Conservation (phyloP, 2,888 invertebrate species). For the Creontiades dilutus region DNA sequence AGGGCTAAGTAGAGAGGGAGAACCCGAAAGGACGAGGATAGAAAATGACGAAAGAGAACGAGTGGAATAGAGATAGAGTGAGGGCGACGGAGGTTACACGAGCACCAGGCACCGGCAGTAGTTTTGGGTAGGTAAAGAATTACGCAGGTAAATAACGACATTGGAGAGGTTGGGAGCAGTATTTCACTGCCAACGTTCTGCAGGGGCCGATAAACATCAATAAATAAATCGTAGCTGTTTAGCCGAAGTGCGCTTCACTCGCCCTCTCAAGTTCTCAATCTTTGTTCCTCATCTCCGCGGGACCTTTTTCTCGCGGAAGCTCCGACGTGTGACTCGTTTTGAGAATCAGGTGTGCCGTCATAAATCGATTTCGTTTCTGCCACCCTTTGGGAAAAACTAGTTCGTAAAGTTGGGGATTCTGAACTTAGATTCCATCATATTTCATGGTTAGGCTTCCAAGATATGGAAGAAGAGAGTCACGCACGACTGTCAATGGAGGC, state of each 20-base stretch:
- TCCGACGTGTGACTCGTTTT: background rate
- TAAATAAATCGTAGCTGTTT: constrained; percentile 67
- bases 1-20: background rate
- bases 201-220: constrained; percentile 66
- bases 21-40: background rate
- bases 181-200: constrained; percentile 55
- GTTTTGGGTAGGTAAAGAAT: constrained; percentile 66
- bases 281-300: constrained; percentile 15
- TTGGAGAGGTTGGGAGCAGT: constrained; percentile 61
- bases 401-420: no score
- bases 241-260: constrained; percentile 46
- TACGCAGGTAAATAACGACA: constrained; percentile 65
- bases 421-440: no score
- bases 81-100: background rate
- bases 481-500: no score
- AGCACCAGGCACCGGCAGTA: constrained; percentile 31
- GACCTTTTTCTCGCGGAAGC: background rate
- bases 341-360: no score
- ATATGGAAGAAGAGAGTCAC: no score
- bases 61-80: background rate
- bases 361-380: no score
- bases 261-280: constrained; percentile 52
- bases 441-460: no score
- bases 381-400: no score
- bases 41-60: background rate